Base-by-base conservation (phyloP, 2,113 vertebrate genomes). In the Panthera leo region DNA sequence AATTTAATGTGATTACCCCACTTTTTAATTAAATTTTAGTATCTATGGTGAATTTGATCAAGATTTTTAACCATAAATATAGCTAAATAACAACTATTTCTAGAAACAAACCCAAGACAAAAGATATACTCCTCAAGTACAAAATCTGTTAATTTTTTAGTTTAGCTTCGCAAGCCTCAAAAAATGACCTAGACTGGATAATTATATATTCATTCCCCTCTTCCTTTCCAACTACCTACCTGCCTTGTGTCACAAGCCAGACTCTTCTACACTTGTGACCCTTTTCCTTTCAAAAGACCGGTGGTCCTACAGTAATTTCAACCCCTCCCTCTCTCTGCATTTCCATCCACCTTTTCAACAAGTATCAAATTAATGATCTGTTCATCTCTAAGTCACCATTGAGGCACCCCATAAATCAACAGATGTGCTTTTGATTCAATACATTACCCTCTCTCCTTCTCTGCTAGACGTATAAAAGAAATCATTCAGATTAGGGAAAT, bases 301-400 rank as follows among this genome's bases (percentile, higher is more conserved):
- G 7, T 42, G 63, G 55, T 78, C 16, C 63, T 86, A 5, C 58
- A 70, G 3, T 82, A 71, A 61, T 67, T 84, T 53, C 73, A 93
- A 27, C 4, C 11, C 42, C 7, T 15, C 13, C 19, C 42, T 83
- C 27, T 45, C 85, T 79, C 0, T 80, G 45, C 19, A 58, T 78
- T 85, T 89, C 45, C 76, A 83, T 25, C 29, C 19, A 87, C 9
- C 65, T 94, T 85, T 89, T 29, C 71, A 93, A 36, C 85, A 84
- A 51, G 79, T 82, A 92, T 61, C 53, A 92, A 63, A 76, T 76
- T 88, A 92, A 76, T 89, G n/a, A 76, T 71, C 76, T 95, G 7
- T 88, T 93, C 58, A 73, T 45, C 48, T 82, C 68, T 29, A 71
- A 95, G 82, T 82, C 15, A 39, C 27, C 31, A 83, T 2, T 42